A percentile compares a stretch with the other conserved stretches of the same genome.
phyloP scores from a whole-genome alignment of 2,888 invertebrate species.

The Glyphotaelius pellucidus region DNA sequence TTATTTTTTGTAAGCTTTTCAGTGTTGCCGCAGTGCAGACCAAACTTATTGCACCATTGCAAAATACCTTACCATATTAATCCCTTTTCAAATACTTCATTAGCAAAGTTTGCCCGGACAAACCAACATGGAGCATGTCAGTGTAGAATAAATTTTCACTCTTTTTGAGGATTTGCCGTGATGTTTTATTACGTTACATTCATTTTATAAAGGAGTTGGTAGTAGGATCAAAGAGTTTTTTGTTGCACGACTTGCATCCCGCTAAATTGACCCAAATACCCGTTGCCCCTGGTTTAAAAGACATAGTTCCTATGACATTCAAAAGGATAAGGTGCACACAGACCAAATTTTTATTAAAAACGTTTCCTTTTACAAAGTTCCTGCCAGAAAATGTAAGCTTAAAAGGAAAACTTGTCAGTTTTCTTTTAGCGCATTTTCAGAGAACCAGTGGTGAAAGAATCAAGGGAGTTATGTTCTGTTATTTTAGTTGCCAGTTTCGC shows the following conservation, averaged over 20 bases:
- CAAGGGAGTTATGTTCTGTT: neutral
- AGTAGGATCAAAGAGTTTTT: neutral
- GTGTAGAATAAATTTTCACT: neutral
- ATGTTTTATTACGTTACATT: neutral
- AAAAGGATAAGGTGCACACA: neutral
- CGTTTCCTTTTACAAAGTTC: neutral
- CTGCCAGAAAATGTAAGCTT: neutral
- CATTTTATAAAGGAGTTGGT: neutral
- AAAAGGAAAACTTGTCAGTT: too few species aligned
- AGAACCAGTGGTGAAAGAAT: neutral
- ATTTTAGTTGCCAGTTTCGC: neutral
- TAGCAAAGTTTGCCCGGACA: too few species aligned
- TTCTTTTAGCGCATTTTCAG: neutral
- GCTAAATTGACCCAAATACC: neutral
- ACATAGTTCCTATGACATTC: neutral
- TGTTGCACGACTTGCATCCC: neutral
- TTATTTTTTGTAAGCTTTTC: neutral
- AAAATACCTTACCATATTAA: too few species aligned
- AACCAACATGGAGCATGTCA: too few species aligned
- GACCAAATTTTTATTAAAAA: neutral
- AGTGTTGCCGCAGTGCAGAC: neutral
- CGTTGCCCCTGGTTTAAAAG: neutral
- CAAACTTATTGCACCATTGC: neutral
- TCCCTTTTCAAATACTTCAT: too few species aligned
- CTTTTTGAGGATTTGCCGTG: neutral